Percentiles rank a stretch among this genome's conserved stretches.
Evolutionary conservation across 2,797 vertebrate genomes (phyloP).

Genomic region (Varecia variegata): DNA sequence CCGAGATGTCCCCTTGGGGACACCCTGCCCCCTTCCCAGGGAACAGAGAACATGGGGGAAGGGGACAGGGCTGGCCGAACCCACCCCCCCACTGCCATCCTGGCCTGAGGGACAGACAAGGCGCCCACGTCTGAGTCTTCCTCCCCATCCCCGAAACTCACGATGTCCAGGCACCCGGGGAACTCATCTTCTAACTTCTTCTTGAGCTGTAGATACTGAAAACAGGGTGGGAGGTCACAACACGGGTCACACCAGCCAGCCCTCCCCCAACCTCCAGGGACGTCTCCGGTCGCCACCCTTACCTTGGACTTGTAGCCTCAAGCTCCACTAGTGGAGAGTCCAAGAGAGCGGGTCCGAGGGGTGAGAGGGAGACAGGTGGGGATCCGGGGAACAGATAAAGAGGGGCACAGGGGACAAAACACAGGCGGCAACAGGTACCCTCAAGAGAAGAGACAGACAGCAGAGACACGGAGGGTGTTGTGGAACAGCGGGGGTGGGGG

Average conservation of each 20-base stretch:
- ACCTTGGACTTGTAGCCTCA: slow-evolving; percentile 81
- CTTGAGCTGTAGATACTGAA: slow-evolving; percentile 79
- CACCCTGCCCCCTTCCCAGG: not conserved
- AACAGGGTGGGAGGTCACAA: fast-evolving
- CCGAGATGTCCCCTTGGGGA: not conserved
- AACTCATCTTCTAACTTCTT: slow-evolving; percentile 81
- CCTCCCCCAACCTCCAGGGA: not conserved
- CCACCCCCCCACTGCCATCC: not conserved
- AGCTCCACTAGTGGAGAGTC: slow-evolving; percentile 58
- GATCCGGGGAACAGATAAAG: not conserved
- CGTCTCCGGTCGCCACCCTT: not conserved
- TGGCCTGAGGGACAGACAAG: not conserved
- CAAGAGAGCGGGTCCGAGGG: fast-evolving
- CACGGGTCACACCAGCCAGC: too few relatives aligned
- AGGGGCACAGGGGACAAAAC: not conserved
- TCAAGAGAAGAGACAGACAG: not conserved
- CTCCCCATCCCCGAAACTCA: slow-evolving; percentile 35
- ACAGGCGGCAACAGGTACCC: not conserved
- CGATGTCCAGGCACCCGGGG: slow-evolving; percentile 72
- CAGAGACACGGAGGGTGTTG: not conserved
- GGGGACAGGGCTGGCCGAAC: not conserved
- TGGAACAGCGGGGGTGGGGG: fast-evolving
- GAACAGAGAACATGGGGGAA: fast-evolving
- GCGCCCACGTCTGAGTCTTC: fast-evolving
- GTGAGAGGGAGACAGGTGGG: not conserved